A percentile compares a stretch with the other conserved stretches of the same genome.
Evolutionary conservation across 2,888 invertebrate species (phyloP).

Genomic region (Gnatocerus cornutus): DNA sequence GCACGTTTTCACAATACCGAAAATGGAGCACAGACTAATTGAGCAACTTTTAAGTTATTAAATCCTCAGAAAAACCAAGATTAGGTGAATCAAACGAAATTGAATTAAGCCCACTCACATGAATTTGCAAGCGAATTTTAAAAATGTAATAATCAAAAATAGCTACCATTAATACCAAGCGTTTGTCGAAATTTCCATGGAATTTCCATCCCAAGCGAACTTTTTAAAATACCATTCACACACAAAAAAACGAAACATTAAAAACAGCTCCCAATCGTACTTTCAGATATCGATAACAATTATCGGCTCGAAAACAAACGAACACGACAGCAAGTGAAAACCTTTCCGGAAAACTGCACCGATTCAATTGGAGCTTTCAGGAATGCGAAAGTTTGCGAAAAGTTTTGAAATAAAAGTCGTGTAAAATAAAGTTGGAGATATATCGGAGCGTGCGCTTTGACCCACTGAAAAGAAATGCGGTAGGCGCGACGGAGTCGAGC

Average conservation of each 20-base stretch:
- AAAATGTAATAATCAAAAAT: background rate
- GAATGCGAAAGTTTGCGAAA: constrained; percentile 62
- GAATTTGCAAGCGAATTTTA: background rate
- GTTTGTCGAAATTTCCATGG: background rate
- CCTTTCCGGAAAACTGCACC: constrained; percentile 44
- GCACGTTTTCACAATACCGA: too few relatives aligned
- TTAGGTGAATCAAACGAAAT: too few relatives aligned
- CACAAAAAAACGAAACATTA: constrained; percentile 8
- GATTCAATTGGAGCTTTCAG: constrained; percentile 57
- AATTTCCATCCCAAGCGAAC: background rate
- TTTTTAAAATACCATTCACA: background rate
- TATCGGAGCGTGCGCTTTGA: constrained; percentile 62
- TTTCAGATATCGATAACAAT: constrained; percentile 27
- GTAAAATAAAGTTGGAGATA: constrained; percentile 66
- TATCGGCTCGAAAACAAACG: constrained; percentile 22
- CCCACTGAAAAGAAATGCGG: constrained; percentile 43
- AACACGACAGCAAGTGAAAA: constrained; percentile 7
- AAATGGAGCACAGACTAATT: too few relatives aligned
- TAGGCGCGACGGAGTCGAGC: constrained; percentile 40
- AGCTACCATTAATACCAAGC: background rate
- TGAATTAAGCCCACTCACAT: background rate
- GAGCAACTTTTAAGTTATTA: too few relatives aligned
- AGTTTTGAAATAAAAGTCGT: constrained; percentile 69
- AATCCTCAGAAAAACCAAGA: too few relatives aligned
- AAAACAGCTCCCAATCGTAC: constrained; percentile 9